Evolutionary conservation across 2,797 vertebrate genomes (phyloP).

Genomic region (Rachycentron canadum): DNA sequence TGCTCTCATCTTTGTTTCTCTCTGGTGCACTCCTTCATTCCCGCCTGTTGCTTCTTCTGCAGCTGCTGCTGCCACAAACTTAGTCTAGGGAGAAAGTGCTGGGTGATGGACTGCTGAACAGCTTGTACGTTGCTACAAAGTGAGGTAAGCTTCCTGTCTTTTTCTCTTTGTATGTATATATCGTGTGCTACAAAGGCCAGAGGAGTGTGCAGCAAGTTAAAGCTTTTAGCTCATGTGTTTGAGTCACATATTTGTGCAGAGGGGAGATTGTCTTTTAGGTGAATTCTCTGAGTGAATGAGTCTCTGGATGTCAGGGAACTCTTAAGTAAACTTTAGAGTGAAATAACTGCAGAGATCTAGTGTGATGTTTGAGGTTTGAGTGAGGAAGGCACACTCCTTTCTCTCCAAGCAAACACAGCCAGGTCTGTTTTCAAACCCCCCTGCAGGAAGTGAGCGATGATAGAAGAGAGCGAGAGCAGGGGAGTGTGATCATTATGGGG

Average conservation of each 20-base stretch:
- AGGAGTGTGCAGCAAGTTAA: conserved; percentile 35
- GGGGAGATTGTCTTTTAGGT: conserved; percentile 51
- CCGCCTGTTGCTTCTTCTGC: conserved; percentile 74
- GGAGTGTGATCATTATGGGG: conserved; percentile 48
- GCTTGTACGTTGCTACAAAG: conserved; percentile 67
- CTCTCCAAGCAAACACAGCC: conserved; percentile 40
- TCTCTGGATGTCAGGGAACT: background rate
- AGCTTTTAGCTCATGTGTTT: conserved; percentile 26
- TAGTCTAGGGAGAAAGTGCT: conserved; percentile 64
- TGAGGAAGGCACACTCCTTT: conserved; percentile 32
- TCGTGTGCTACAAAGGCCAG: conserved; percentile 34
- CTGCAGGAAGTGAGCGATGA: conserved; percentile 67
- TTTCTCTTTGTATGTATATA: conserved; percentile 47
- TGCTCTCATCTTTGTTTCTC: conserved; percentile 51
- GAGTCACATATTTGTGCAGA: conserved; percentile 48
- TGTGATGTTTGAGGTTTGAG: background rate
- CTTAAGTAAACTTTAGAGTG: background rate
- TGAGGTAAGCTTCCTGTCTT: conserved; percentile 77
- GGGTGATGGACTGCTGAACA: conserved; percentile 80
- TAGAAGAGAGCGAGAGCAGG: conserved; percentile 21
- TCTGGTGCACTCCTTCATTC: conserved; percentile 40
- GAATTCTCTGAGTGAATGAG: conserved; percentile 10
- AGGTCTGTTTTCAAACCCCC: conserved; percentile 45
- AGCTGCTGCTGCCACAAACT: conserved; percentile 67
- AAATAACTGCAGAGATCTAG: conserved; percentile 13